phyloP scores from a whole-genome alignment of 2,113 vertebrate genomes.

The Hylia prasina region DNA sequence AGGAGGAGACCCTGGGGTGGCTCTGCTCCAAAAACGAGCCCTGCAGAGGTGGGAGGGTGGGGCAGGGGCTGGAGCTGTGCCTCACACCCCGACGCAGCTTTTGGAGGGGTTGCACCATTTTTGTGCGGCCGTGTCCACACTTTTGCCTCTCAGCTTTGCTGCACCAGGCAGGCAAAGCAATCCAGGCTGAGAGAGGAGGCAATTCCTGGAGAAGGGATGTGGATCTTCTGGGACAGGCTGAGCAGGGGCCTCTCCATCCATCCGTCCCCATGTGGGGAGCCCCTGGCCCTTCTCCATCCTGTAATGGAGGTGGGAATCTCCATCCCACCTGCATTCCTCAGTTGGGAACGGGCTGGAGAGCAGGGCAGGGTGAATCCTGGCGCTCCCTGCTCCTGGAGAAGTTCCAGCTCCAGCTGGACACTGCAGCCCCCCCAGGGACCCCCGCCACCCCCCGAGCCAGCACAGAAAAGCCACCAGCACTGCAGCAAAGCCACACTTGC shows the following conservation, averaged over 20 bases:
- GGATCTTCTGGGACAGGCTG: neutral
- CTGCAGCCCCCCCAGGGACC: neutral
- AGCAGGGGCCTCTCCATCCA: neutral
- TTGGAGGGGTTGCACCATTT: accelerated
- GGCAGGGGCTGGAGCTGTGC: accelerated
- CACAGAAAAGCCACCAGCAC: neutral
- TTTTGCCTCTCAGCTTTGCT: accelerated
- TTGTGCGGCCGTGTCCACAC: accelerated
- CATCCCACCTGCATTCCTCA: neutral
- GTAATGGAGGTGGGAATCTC: too few relatives aligned
- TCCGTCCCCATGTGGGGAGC: accelerated
- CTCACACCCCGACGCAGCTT: accelerated
- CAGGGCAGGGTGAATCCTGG: accelerated
- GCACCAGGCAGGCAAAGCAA: neutral
- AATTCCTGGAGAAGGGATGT: accelerated
- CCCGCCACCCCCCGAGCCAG: accelerated
- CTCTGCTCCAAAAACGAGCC: accelerated
- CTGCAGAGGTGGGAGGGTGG: accelerated
- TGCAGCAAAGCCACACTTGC: neutral
- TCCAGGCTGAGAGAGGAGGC: accelerated
- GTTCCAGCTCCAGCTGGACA: neutral
- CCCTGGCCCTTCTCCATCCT: accelerated
- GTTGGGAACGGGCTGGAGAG: accelerated
- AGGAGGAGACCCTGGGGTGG: accelerated
- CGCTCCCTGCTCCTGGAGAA: neutral